phyloP scores from a whole-genome alignment of 2,797 vertebrate genomes.

The Cetoscarus ocellatus region DNA sequence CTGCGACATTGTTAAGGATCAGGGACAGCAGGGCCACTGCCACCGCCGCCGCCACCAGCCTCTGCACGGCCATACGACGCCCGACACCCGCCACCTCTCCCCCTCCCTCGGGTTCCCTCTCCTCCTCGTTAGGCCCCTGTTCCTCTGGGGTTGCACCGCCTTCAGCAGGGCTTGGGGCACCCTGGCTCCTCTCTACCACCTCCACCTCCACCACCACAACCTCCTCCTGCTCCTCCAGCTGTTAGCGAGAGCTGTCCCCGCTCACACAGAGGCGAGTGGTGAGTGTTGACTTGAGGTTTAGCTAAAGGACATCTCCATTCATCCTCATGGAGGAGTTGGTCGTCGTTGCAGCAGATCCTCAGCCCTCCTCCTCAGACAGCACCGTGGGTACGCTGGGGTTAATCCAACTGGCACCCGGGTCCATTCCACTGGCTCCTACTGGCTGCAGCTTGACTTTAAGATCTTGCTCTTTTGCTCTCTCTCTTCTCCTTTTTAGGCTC shows the following conservation, averaged over 20 bases:
- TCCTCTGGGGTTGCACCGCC: conserved; percentile 82
- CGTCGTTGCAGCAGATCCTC: conserved; percentile 67
- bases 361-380: conserved; percentile 94
- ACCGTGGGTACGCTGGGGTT: conserved; percentile 81
- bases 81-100: conserved; percentile 65
- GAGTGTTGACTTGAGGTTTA: conserved; percentile 65
- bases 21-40: conserved; percentile 95
- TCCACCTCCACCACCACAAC: conserved; percentile 26
- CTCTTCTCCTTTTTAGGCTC: conserved; percentile 15
- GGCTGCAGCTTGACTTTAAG: conserved; percentile 72
- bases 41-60: conserved; percentile 93
- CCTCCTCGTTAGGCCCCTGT: conserved; percentile 10
- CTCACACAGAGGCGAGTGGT: conserved; percentile 54
- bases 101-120: conserved; percentile 56
- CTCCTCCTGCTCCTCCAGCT: conserved; percentile 65
- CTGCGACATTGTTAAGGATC: conserved; percentile 94
- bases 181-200: conserved; percentile 74
- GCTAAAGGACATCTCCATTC: conserved; percentile 98
- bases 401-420: conserved; percentile 79
- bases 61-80: conserved; percentile 92
- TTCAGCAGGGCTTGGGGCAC: conserved; percentile 71
- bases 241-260: conserved; percentile 45
- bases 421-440: conserved; percentile 87
- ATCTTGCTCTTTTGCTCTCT: conserved; percentile 23
- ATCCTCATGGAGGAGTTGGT: conserved; percentile 87